Conservation (phyloP, 2,888 invertebrate genomes). For the Cancer borealis region DNA sequence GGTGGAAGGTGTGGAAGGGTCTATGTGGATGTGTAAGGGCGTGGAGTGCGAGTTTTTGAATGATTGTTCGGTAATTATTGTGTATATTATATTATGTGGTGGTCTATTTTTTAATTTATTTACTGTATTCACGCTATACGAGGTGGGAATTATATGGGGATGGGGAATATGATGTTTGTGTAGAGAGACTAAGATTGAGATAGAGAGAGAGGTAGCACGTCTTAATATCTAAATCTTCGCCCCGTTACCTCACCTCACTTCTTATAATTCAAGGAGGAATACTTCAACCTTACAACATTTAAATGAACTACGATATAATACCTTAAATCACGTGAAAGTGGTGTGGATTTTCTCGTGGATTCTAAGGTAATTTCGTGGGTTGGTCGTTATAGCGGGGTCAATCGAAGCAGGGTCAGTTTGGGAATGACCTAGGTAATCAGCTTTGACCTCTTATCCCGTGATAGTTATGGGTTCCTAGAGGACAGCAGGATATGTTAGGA, state of each 20-base stretch:
- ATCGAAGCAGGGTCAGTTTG: conserved; percentile 6
- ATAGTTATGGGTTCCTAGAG: background rate
- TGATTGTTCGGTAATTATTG: background rate
- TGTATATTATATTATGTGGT: no score
- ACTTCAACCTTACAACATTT: background rate
- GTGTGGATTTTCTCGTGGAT: background rate
- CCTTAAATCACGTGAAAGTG: background rate
- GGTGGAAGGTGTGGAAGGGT: background rate
- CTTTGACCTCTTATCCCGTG: background rate
- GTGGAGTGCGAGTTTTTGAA: background rate
- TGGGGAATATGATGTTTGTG: no score
- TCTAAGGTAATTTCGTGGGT: background rate
- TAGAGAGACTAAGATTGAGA: no score
- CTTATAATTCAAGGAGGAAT: background rate
- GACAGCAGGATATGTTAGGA: background rate
- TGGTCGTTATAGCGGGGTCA: background rate
- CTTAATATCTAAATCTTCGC: no score
- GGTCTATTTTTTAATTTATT: no score
- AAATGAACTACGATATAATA: background rate
- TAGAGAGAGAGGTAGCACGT: no score
- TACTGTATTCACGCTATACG: no score
- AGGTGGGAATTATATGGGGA: no score
- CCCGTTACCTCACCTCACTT: background rate
- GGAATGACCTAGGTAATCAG: conserved; percentile 6
- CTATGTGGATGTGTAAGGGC: background rate